phyloP scores from a whole-genome alignment of 2,113 vertebrate genomes.

The Pandion haliaetus region DNA sequence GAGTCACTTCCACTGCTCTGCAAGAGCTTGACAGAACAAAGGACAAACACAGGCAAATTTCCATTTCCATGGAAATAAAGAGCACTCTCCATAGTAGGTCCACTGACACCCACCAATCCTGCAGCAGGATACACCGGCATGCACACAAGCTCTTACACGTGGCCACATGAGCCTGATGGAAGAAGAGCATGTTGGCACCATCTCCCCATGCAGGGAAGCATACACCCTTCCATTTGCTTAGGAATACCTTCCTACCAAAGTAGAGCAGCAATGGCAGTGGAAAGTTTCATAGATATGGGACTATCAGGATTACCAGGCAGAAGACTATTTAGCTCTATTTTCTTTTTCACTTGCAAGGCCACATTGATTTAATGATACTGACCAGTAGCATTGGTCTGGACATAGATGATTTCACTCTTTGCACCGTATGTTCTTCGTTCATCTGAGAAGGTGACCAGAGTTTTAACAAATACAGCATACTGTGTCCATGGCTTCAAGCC shows the following conservation, averaged over 20 bases:
- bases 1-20: neutral
- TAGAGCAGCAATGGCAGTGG: neutral
- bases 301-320: neutral
- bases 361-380: constrained; percentile 15
- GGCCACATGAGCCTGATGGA: accelerated
- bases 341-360: neutral
- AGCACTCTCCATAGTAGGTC: accelerated
- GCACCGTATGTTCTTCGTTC: constrained; percentile 90
- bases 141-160: accelerated
- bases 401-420: constrained; percentile 96
- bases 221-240: accelerated
- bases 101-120: neutral
- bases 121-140: neutral
- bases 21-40: neutral
- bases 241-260: neutral
- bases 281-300: accelerated
- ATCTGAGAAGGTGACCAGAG: constrained; percentile 90
- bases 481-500: constrained; percentile 94
- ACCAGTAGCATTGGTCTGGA: constrained; percentile 92
- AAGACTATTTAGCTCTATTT: neutral
- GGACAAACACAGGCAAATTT: neutral
- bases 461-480: constrained; percentile 96
- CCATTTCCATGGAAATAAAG: neutral
- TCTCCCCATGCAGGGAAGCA: neutral
- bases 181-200: accelerated